A percentile compares a stretch with the other conserved stretches of the same genome.
These are phyloP conservation scores for Leucophenga varia DNA, from an alignment of 1,140 invertebrate genomes.

Conservation along the genomic window DNA sequence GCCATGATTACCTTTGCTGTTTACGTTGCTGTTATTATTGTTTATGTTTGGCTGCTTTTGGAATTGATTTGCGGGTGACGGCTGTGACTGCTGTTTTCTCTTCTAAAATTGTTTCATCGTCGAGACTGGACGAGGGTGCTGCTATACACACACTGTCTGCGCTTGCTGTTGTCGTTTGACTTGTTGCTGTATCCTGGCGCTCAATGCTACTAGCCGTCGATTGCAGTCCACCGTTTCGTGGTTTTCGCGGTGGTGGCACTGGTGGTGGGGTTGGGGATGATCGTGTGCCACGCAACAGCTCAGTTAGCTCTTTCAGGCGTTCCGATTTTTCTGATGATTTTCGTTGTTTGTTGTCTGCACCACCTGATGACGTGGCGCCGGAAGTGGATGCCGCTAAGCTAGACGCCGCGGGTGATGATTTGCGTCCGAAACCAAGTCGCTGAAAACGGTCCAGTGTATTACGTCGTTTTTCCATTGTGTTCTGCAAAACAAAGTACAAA, in stretches of 20 bases:
- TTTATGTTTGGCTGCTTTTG: constrained; percentile 14
- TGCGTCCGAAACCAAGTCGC: constrained; percentile 72
- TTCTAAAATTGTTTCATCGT: no score
- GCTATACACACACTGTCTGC: constrained; percentile 3
- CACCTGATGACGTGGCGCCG: constrained; percentile 11
- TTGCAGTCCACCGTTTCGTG: constrained; percentile 16
- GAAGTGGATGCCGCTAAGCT: no score
- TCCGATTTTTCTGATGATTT: constrained; percentile 62
- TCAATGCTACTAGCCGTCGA: constrained; percentile 32
- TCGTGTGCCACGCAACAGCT: constrained; percentile 64
- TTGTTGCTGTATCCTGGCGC: constrained; percentile 29
- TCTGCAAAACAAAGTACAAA: constrained; percentile 15
- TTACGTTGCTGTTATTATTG: constrained; percentile 4
- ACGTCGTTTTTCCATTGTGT: constrained; percentile 56
- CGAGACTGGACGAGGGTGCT: no score
- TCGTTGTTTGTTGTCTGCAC: constrained; percentile 44
- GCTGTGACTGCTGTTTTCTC: not conserved
- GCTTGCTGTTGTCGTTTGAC: constrained; percentile 16
- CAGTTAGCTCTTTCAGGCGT: constrained; percentile 73
- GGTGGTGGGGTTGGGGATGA: constrained; percentile 56
- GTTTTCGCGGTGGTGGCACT: constrained; percentile 47
- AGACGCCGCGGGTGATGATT: constrained; percentile 53
- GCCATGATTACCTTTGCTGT: constrained; percentile 3
- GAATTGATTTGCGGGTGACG: constrained; percentile 10
- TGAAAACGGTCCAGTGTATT: constrained; percentile 76